Conservation (phyloP, 1,140 invertebrate species). For the Diprion similis region DNA sequence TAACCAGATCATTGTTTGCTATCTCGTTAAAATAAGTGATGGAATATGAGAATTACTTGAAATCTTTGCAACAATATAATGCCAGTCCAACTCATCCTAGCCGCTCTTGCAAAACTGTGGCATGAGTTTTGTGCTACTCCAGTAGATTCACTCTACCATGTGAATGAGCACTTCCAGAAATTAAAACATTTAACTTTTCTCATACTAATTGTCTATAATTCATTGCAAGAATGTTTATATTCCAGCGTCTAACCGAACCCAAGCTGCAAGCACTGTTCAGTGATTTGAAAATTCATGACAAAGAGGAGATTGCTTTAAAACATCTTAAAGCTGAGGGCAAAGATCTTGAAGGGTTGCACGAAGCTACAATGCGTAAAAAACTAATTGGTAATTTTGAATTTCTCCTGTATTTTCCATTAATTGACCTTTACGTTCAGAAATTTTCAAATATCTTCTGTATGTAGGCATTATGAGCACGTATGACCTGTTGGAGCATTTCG, state of each 20-base stretch:
- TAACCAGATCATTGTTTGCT: too few relatives aligned
- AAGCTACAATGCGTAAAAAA: slow-evolving; percentile 81
- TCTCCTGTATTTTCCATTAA: slow-evolving; percentile 17
- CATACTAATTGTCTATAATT: too few relatives aligned
- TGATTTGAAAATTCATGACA: slow-evolving; percentile 91
- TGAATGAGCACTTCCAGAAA: not conserved
- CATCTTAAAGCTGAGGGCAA: slow-evolving; percentile 80
- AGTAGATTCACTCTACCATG: slow-evolving; percentile 20
- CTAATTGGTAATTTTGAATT: slow-evolving; percentile 67
- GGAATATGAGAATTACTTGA: not conserved
- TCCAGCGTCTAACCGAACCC: slow-evolving; percentile 79
- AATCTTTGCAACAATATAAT: not conserved
- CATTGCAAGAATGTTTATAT: slow-evolving; percentile 24
- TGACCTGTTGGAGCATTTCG: slow-evolving; percentile 81
- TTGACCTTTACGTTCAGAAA: slow-evolving; percentile 15
- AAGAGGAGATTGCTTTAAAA: slow-evolving; percentile 87
- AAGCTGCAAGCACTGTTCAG: slow-evolving; percentile 87
- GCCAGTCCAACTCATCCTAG: too few relatives aligned
- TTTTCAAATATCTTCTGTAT: slow-evolving; percentile 28
- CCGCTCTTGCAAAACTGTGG: too few relatives aligned
- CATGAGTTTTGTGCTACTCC: too few relatives aligned
- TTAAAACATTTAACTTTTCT: too few relatives aligned
- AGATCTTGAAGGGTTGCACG: slow-evolving; percentile 87
- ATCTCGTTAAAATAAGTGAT: too few relatives aligned
- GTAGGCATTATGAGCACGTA: slow-evolving; percentile 82